These are phyloP conservation scores for Papilio polytes DNA, from an alignment of 1,140 invertebrate species.

Conservation along the genomic window DNA sequence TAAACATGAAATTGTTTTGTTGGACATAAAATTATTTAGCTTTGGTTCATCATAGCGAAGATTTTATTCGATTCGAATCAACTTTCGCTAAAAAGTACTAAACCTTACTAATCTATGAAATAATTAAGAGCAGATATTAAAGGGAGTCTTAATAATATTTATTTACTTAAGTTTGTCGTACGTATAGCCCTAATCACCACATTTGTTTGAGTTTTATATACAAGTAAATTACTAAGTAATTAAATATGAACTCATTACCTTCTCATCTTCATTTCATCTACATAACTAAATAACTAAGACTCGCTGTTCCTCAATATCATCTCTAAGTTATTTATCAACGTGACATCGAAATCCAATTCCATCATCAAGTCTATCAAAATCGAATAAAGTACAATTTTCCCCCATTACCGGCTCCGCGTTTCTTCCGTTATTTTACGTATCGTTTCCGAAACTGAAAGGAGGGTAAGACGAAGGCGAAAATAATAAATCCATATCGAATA, in stretches of 20 bases:
- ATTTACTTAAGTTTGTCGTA: no score
- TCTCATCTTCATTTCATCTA: neutral
- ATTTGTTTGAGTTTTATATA: no score
- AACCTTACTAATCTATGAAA: no score
- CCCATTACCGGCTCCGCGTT: slow-evolving; percentile 80
- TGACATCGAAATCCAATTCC: slow-evolving; percentile 75
- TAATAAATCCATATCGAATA: slow-evolving; percentile 80
- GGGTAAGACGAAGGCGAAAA: slow-evolving; percentile 78
- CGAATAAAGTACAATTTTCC: slow-evolving; percentile 82
- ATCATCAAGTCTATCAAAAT: slow-evolving; percentile 81
- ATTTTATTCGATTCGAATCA: no score
- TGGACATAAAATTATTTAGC: no score
- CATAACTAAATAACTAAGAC: slow-evolving; percentile 13
- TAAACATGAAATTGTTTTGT: slow-evolving; percentile 32
- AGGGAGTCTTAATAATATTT: no score
- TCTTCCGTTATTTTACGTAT: slow-evolving; percentile 82
- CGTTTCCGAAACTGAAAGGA: slow-evolving; percentile 77
- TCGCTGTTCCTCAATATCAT: neutral
- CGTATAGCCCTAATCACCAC: no score
- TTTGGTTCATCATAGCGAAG: no score
- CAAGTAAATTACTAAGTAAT: neutral
- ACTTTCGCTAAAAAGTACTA: no score
- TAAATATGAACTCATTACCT: neutral
- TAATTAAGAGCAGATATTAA: no score
- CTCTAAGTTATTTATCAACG: slow-evolving; percentile 47